Conservation (phyloP, 1,140 invertebrate genomes). For the Plutomurus gul region DNA sequence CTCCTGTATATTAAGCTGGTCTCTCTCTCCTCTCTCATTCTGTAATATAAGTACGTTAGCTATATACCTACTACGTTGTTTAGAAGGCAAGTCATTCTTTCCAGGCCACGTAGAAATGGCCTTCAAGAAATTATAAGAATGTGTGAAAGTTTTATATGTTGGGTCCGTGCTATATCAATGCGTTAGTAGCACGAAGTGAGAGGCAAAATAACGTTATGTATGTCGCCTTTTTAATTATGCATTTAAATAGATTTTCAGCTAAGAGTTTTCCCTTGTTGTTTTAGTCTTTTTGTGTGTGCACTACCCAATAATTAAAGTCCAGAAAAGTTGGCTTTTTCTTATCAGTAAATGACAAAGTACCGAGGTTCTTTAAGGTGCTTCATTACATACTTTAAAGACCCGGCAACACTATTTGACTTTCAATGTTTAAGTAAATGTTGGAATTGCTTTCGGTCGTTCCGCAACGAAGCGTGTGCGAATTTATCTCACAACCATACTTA, state of each 20-base stretch:
- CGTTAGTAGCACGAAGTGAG: not conserved
- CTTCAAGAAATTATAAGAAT: slow-evolving; percentile 6
- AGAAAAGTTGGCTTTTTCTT: slow-evolving; percentile 17
- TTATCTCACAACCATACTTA: not conserved
- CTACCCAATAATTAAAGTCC: slow-evolving; percentile 13
- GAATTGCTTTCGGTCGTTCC: not conserved
- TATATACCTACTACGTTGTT: no score
- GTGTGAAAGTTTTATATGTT: not conserved
- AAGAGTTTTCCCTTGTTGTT: slow-evolving; percentile 27
- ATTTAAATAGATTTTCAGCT: slow-evolving; percentile 28
- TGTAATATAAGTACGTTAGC: no score
- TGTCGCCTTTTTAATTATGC: slow-evolving; percentile 21
- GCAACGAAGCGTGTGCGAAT: not conserved
- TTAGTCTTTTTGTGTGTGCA: slow-evolving; percentile 3
- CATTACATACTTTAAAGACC: not conserved
- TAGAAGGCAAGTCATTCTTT: not conserved
- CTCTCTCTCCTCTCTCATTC: no score
- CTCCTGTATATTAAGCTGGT: no score
- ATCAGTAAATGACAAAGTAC: slow-evolving; percentile 27
- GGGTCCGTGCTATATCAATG: not conserved
- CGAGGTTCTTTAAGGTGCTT: slow-evolving; percentile 9
- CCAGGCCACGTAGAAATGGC: not conserved
- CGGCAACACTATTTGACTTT: not conserved
- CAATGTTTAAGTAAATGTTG: slow-evolving; percentile 8
- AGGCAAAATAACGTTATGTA: slow-evolving; percentile 20